Conservation (phyloP, 53 echinoderm and acorn worm genomes). For the Echinarachnius parma region DNA sequence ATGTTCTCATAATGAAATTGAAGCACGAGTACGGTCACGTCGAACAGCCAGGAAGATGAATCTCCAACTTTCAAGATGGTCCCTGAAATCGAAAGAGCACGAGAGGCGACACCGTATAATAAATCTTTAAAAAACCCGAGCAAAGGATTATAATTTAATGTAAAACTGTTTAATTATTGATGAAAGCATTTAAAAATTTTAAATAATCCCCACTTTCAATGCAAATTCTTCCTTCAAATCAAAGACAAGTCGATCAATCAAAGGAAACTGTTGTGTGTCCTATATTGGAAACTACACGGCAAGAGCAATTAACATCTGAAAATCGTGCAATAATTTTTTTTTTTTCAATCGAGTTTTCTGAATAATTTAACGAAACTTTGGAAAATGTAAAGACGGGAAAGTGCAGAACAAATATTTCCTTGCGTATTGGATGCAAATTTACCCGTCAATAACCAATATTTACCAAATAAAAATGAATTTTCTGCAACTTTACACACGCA, state of each 20-base stretch:
- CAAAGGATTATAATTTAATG: neutral
- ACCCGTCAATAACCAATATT: neutral
- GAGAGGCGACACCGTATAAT: too few species aligned
- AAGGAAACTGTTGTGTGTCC: too few species aligned
- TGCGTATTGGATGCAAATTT: neutral
- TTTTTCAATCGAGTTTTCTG: neutral
- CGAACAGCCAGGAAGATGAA: neutral
- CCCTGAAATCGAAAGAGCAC: too few species aligned
- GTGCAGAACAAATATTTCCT: constrained; percentile 44
- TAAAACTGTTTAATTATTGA: neutral
- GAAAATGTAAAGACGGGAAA: neutral
- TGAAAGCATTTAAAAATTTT: neutral
- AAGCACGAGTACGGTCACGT: neutral
- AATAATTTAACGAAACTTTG: neutral
- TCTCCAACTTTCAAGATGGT: constrained; percentile 1
- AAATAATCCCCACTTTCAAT: too few species aligned
- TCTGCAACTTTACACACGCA: constrained; percentile 7
- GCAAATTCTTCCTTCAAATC: too few species aligned
- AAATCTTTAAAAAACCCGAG: constrained; percentile 5
- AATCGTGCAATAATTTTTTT: too few species aligned
- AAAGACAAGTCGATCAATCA: too few species aligned
- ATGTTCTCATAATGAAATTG: neutral
- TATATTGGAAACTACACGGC: too few species aligned
- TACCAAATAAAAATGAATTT: neutral
- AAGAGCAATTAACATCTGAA: too few species aligned